Percentiles rank a stretch among this genome's conserved stretches.
Evolutionary conservation across 2,113 vertebrate species (phyloP).

Genomic region (Sturnira hondurensis): DNA sequence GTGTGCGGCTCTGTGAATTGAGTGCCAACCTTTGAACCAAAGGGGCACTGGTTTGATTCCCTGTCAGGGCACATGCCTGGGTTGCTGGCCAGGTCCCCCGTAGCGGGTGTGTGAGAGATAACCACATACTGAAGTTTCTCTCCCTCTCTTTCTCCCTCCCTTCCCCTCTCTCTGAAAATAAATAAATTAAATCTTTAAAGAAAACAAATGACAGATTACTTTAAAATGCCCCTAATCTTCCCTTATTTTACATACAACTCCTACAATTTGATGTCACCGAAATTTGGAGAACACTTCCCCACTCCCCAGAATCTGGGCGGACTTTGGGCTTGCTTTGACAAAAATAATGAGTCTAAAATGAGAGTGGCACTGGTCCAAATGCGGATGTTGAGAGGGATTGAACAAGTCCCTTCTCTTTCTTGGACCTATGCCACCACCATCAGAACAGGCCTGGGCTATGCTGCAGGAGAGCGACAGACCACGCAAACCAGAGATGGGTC

Average conservation of each 20-base stretch:
- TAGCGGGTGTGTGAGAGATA: no score
- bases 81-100: no score
- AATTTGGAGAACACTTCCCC: background rate
- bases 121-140: no score
- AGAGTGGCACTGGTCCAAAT: background rate
- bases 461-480: background rate
- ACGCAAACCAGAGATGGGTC: background rate
- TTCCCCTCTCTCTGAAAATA: no score
- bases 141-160: no score
- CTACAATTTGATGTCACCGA: background rate
- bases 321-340: background rate
- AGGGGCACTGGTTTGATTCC: no score
- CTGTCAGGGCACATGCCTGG: no score
- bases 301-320: background rate
- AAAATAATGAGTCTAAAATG: background rate
- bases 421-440: background rate
- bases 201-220: background rate
- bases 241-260: background rate
- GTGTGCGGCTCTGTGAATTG: no score
- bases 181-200: no score
- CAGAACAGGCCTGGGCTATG: background rate
- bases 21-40: no score
- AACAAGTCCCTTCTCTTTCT: background rate
- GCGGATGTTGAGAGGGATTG: background rate
- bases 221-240: background rate